A percentile compares a stretch with the other conserved stretches of the same genome.
phyloP scores from a whole-genome alignment of 1,140 invertebrate species.

The Nylanderia fulva region DNA sequence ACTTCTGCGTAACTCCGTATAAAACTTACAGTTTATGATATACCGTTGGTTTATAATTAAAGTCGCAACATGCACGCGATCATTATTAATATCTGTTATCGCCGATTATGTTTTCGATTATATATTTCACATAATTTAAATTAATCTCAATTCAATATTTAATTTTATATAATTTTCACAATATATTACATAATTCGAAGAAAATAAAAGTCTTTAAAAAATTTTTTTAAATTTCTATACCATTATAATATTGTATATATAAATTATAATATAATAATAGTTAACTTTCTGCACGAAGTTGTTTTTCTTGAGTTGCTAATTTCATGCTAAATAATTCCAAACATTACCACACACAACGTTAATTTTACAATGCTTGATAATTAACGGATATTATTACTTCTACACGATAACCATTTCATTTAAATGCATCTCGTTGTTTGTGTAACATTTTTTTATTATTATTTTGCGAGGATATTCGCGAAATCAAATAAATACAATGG shows the following conservation, averaged over 20 bases:
- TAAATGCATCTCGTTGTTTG: background rate
- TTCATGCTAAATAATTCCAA: background rate
- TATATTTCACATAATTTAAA: background rate
- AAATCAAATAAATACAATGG: background rate
- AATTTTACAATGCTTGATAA: background rate
- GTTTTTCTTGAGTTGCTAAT: background rate
- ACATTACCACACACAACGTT: background rate
- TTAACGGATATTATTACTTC: background rate
- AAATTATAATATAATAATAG: no score
- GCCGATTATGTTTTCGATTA: conserved; percentile 14
- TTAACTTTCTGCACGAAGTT: background rate
- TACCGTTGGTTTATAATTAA: conserved; percentile 41
- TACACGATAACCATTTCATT: background rate
- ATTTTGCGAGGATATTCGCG: background rate
- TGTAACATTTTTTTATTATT: background rate
- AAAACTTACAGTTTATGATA: background rate
- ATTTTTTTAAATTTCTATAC: background rate
- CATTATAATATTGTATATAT: background rate
- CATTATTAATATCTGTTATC: conserved; percentile 21
- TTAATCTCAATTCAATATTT: background rate
- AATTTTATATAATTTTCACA: background rate
- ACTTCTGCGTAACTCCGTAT: background rate
- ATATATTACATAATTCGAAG: background rate
- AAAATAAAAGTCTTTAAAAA: background rate
- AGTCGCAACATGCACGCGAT: background rate